phyloP scores from a whole-genome alignment of 1,140 invertebrate genomes.

The Luehdorfia chinensis region DNA sequence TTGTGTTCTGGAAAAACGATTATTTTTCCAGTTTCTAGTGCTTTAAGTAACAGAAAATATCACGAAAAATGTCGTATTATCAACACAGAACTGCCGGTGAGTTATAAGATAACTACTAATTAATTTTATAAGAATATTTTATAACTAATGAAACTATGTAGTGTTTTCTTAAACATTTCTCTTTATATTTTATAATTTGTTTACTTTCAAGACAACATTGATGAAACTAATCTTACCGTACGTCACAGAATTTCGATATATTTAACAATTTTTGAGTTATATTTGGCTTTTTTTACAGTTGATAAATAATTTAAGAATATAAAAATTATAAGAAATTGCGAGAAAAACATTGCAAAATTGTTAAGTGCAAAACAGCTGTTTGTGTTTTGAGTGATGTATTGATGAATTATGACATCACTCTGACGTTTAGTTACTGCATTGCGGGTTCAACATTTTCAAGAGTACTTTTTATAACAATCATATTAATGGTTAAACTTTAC shows the following conservation, averaged over 20 bases:
- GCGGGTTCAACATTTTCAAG: too few relatives aligned
- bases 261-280: too few relatives aligned
- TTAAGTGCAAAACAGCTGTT: slow-evolving; percentile 11
- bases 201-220: neutral
- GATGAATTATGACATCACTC: neutral
- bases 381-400: neutral
- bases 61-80: slow-evolving; percentile 48
- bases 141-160: too few relatives aligned
- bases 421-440: too few relatives aligned
- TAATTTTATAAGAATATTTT: too few relatives aligned
- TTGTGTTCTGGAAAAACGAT: slow-evolving; percentile 16
- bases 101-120: slow-evolving; percentile 26
- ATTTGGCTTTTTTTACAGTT: too few relatives aligned
- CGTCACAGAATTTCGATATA: too few relatives aligned
- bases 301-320: neutral
- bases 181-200: neutral
- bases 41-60: slow-evolving; percentile 19
- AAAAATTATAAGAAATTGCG: neutral
- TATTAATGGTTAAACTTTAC: too few relatives aligned
- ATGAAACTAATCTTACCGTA: too few relatives aligned
- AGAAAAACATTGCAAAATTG: neutral
- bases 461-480: too few relatives aligned
- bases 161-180: slow-evolving; percentile 10
- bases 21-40: neutral
- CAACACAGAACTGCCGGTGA: slow-evolving; percentile 46